Conservation (phyloP, 2,888 invertebrate species). For the Pogonocherus hispidulus region DNA sequence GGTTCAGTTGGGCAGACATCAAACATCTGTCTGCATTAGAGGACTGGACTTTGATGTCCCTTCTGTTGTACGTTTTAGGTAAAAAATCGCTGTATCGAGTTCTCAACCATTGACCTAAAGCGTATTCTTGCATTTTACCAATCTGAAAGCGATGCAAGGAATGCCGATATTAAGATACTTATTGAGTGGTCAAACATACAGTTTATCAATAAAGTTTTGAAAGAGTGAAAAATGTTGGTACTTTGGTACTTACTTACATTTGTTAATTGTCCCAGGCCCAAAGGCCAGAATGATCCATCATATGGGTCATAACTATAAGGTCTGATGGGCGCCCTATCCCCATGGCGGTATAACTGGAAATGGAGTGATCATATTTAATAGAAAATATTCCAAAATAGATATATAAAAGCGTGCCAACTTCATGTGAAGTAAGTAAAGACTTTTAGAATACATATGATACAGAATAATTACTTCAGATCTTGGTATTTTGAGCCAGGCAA, state of each 20-base stretch:
- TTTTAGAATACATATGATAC: no score
- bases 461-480: not conserved
- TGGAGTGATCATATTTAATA: no score
- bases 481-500: no score
- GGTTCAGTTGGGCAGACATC: slow-evolving; percentile 85
- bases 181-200: no score
- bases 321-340: slow-evolving; percentile 32
- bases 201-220: no score
- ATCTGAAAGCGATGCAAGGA: slow-evolving; percentile 34
- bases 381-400: no score
- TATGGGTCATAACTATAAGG: slow-evolving; percentile 36
- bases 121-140: slow-evolving; percentile 81
- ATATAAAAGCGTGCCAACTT: no score
- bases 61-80: slow-evolving; percentile 68
- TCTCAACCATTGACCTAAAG: slow-evolving; percentile 81
- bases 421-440: slow-evolving; percentile 13
- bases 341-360: slow-evolving; percentile 40
- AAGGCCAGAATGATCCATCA: slow-evolving; percentile 30
- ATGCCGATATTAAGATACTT: no score
- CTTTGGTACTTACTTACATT: slow-evolving; percentile 32
- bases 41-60: slow-evolving; percentile 74
- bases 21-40: slow-evolving; percentile 89
- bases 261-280: slow-evolving; percentile 37
- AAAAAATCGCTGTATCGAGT: slow-evolving; percentile 76
- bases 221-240: no score